These are phyloP conservation scores for Hydrochoerus hydrochaeris DNA, from an alignment of 2,113 vertebrate genomes.

Conservation along the genomic window DNA sequence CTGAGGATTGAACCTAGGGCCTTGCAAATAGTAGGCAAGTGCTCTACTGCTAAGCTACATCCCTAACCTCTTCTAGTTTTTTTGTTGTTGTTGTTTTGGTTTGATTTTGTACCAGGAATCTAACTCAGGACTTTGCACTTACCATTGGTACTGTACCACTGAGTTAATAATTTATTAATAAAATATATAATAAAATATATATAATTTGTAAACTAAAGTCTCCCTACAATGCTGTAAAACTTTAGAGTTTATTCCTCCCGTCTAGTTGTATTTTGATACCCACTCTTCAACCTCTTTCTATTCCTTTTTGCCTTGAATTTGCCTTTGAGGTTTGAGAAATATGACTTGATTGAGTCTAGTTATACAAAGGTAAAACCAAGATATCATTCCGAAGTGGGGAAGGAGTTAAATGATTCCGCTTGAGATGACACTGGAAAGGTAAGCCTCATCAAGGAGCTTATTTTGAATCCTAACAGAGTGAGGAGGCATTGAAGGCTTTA, in stretches of 20 bases:
- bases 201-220: neutral
- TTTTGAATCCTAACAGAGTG: neutral
- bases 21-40: neutral
- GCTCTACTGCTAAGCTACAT: neutral
- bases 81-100: neutral
- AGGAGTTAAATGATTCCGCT: conserved; percentile 10
- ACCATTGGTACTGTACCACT: too few species aligned
- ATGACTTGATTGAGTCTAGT: neutral
- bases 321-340: neutral
- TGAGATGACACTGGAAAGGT: neutral
- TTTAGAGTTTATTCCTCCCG: neutral
- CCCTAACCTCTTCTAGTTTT: neutral
- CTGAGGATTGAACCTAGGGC: neutral
- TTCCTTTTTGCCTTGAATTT: neutral
- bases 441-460: conserved; percentile 44
- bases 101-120: too few species aligned
- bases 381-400: neutral
- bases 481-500: neutral
- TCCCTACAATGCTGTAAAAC: neutral
- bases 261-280: neutral
- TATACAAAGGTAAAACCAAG: neutral
- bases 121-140: too few species aligned
- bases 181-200: neutral
- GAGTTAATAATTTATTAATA: neutral
- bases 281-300: neutral